Evolutionary conservation across 2,888 invertebrate genomes (phyloP), one percentile per base, ranked within the genome.

Genomic region (Criorhina ranunculi): DNA sequence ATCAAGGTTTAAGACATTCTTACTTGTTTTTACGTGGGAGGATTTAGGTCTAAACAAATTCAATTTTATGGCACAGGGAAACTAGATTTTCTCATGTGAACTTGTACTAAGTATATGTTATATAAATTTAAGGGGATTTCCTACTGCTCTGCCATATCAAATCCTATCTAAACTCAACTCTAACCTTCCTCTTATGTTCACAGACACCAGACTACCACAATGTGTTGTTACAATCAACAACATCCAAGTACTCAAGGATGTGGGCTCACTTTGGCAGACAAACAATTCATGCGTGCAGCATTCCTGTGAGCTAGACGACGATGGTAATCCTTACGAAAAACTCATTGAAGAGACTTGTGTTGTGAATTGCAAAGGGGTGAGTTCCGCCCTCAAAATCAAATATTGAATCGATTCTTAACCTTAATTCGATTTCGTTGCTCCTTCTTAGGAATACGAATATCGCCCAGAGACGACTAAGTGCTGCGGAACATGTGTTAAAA

Each of bases 401-500:
- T 11, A 53, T 57, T 24, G 9, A 44, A 66, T 51, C 12, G 8
- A 42, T 24, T 37, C 11, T n/a, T 64, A 33, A 8, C 42, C 31
- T 31, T 12, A 42, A 42, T 44, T 46, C 24, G 29, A 66, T 49
- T 55, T 24, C 2, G 24, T 35, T 29, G 17, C 11, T 44, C 46
- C 7, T 1, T 81, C 76, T 0, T 64, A 92, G 91, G 92, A 91
- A 5, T 89, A 89, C 1, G 91, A 91, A 72, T 85, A 90, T 24
- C 89, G 88, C 0, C 86, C 87, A 3, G 87, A 87, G 8, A 55
- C 87, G 2, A 89, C 87, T 29, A 89, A 90, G 75, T 92, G 92
- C 51, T 92, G 92, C 66, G 91, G 92, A 0, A 89, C 89, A 81
- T 92, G 92, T 67, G 88, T 91, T 2, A 89, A 89, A 49, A 91